Evolutionary conservation across 2,797 vertebrate species (phyloP), one percentile per base, ranked within the genome.

Genomic region (Lepilemur ruficaudatus): DNA sequence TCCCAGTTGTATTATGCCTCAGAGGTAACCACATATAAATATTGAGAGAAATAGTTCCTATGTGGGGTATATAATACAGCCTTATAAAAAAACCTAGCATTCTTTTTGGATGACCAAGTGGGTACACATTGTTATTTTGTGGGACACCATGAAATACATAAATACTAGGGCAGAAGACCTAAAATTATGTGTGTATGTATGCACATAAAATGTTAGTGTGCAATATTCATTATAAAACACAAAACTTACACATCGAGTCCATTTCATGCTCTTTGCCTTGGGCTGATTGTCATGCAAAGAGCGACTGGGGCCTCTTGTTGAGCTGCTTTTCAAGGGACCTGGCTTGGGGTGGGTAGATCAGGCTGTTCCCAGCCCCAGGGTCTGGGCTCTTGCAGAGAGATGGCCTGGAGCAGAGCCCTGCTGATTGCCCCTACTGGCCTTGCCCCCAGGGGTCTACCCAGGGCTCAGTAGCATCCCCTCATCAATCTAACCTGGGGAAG

Each of bases 401-500:
- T 78, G 4, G 93, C 97, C 96, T 46, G 86, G 86, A 96, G 95
- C 95, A 91, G 79, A 65, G 86, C 15, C 13, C 5, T 35, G 50
- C 85, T 93, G 96, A 84, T 43, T 69, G 86, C 79, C 78, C 82
- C 46, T 72, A 1, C 84, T 80, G 89, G 97, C 92, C 72, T 70
- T 4, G 8, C 94, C 95, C 86, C 48, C 50, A 48, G 80, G 79
- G 94, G 84, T 97, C 1, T 1, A 92, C 32, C 28, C 30, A 38
- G 84, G 82, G 73, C 41, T 93, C 61, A 41, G 48, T 23, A 23
- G 46, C 30, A 0, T 70, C 43, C 55, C 52, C 87, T 96, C 94
- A 96, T 97, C 95, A 97, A 93, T 97, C 94, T 97, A 96, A 96
- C 86, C 79, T 65, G 46, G 57, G 48, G 69, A 95, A 89, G 41